A percentile compares a stretch with the other conserved stretches of the same genome.
Evolutionary conservation across 2,113 vertebrate genomes (phyloP).

Genomic region (Boleophthalmus pectinirostris): DNA sequence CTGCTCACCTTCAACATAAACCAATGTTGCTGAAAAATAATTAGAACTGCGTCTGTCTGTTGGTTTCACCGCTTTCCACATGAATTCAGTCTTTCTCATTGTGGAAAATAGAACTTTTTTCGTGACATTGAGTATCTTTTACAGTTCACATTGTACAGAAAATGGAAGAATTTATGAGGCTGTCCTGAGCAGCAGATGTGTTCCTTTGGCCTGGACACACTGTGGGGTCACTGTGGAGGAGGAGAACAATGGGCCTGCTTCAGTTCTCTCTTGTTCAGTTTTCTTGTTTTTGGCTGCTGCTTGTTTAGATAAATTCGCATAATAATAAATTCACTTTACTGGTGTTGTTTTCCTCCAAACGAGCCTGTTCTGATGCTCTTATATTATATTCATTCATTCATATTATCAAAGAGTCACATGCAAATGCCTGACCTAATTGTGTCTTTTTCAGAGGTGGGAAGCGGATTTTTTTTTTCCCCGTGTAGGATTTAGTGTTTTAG

Average conservation of each 20-base stretch:
- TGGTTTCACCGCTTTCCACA: too few species aligned
- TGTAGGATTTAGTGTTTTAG: background rate
- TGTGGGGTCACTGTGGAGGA: too few species aligned
- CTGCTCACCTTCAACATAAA: too few species aligned
- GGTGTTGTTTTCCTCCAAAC: background rate
- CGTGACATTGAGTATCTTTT: too few species aligned
- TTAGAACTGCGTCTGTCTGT: too few species aligned
- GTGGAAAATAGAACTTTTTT: too few species aligned
- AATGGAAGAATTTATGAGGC: too few species aligned
- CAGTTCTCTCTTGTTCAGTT: background rate
- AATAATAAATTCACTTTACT: background rate
- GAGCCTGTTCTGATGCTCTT: background rate
- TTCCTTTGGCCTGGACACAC: too few species aligned
- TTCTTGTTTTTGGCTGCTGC: background rate
- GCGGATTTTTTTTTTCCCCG: background rate
- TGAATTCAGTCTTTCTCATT: too few species aligned
- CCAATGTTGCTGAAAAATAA: too few species aligned
- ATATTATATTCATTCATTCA: background rate
- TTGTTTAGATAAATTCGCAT: background rate
- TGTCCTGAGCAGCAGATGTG: too few species aligned
- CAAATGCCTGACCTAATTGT: constrained; percentile 1
- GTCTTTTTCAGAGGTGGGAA: background rate
- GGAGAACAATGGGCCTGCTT: background rate
- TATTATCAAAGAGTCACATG: background rate
- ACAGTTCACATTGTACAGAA: too few species aligned